These are phyloP conservation scores for Leptobrachium leishanense DNA, from an alignment of 2,113 vertebrate genomes.

Conservation along the genomic window DNA sequence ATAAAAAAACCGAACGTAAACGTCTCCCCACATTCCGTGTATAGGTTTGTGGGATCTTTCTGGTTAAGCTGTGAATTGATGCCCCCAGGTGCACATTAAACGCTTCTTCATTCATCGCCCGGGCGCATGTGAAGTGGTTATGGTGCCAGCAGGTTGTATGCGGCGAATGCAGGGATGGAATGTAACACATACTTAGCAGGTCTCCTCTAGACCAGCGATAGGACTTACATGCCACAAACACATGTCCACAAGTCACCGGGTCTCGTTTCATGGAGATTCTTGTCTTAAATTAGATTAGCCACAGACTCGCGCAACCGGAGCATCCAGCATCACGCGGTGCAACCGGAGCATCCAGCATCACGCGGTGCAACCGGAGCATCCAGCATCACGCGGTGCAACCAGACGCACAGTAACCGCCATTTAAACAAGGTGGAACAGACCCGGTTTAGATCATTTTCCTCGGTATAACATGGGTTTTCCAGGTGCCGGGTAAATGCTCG, in stretches of 20 bases:
- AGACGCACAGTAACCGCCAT: too few species aligned
- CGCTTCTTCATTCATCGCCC: neutral
- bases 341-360: too few species aligned
- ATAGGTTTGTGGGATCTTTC: too few species aligned
- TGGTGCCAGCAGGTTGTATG: neutral
- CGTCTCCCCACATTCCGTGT: too few species aligned
- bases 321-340: too few species aligned
- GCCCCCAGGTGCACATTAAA: neutral
- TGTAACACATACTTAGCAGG: neutral
- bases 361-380: neutral
- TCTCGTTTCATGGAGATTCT: slow-evolving; percentile 24
- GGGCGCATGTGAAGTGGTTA: neutral
- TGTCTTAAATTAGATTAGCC: slow-evolving; percentile 14
- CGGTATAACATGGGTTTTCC: too few species aligned
- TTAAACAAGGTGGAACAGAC: too few species aligned
- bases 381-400: too few species aligned
- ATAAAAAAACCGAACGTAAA: too few species aligned
- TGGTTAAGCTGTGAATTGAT: too few species aligned
- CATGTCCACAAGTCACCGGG: slow-evolving; percentile 12
- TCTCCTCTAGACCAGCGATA: neutral
- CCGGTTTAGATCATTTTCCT: too few species aligned
- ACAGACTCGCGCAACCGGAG: slow-evolving; percentile 8
- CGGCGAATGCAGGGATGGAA: neutral
- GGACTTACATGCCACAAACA: slow-evolving; percentile 1
- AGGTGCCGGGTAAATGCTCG: too few species aligned